Conservation (phyloP, 2,797 vertebrate species). For the Sebastes itinus region DNA sequence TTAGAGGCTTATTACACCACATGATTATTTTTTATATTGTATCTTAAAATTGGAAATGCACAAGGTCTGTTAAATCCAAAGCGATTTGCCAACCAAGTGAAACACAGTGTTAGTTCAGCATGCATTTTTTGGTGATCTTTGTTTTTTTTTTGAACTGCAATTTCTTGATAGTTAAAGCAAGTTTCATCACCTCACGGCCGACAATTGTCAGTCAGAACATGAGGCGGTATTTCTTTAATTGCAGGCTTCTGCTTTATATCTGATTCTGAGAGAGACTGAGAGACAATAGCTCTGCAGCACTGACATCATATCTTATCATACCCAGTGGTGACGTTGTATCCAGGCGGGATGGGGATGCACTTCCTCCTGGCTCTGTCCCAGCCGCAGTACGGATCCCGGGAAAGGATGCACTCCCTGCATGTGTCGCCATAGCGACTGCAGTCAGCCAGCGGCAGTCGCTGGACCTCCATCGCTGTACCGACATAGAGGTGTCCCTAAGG, state of each 20-base stretch:
- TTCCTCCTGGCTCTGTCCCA: slow-evolving; percentile 80
- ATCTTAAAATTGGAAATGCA: not conserved
- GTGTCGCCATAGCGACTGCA: slow-evolving; percentile 84
- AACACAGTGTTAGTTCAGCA: not conserved
- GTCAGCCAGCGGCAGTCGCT: slow-evolving; percentile 83
- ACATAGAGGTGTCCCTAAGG: slow-evolving; percentile 84
- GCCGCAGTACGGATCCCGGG: slow-evolving; percentile 83
- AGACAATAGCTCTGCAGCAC: not conserved
- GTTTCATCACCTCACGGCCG: not conserved
- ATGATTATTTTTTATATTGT: slow-evolving; percentile 18
- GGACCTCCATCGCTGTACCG: slow-evolving; percentile 82
- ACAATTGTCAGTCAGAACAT: not conserved
- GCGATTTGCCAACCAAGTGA: not conserved
- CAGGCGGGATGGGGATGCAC: slow-evolving; percentile 78
- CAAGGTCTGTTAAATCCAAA: not conserved
- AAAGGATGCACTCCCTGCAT: slow-evolving; percentile 84
- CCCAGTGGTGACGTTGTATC: slow-evolving; percentile 77
- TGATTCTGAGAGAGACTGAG: not conserved
- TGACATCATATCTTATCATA: slow-evolving; percentile 46
- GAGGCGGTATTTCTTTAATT: not conserved
- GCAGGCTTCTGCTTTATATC: not conserved
- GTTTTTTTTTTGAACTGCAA: not conserved
- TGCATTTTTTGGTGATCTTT: not conserved
- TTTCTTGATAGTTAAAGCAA: not conserved
- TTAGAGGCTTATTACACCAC: not conserved